phyloP scores from a whole-genome alignment of 2,797 vertebrate genomes.

The Cyprinella venusta region DNA sequence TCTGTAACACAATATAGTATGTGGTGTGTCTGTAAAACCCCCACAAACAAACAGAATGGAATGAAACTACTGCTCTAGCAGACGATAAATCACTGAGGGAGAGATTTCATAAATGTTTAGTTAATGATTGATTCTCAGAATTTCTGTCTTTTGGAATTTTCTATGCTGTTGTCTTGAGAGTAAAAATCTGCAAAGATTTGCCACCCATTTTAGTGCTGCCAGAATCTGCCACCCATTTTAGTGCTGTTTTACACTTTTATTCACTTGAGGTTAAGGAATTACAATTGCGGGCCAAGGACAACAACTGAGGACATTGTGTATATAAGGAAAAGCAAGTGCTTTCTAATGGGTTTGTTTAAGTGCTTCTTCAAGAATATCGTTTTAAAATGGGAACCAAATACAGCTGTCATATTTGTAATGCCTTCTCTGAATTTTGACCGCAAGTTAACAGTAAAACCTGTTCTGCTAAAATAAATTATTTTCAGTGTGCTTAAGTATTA shows the following conservation, averaged over 20 bases:
- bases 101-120: slow-evolving; percentile 24
- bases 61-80: slow-evolving; percentile 1
- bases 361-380: background rate
- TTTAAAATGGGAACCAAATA: background rate
- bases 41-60: slow-evolving; percentile 11
- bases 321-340: background rate
- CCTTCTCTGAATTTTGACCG: background rate
- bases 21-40: background rate
- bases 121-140: slow-evolving; percentile 26
- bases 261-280: background rate
- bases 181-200: background rate
- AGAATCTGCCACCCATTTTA: background rate
- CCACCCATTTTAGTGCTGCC: background rate
- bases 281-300: background rate
- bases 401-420: background rate
- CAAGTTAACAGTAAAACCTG: background rate
- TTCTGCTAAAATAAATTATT: background rate
- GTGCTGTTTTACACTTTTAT: background rate
- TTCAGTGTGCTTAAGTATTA: background rate
- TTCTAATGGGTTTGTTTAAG: background rate
- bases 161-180: background rate
- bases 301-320: background rate
- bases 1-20: background rate
- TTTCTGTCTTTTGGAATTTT: slow-evolving; percentile 1
- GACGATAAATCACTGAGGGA: slow-evolving; percentile 4